Percentiles rank a stretch among this genome's conserved stretches.
Conservation (phyloP, 2,888 invertebrate species). For the Didymodactylos carnosus region DNA sequence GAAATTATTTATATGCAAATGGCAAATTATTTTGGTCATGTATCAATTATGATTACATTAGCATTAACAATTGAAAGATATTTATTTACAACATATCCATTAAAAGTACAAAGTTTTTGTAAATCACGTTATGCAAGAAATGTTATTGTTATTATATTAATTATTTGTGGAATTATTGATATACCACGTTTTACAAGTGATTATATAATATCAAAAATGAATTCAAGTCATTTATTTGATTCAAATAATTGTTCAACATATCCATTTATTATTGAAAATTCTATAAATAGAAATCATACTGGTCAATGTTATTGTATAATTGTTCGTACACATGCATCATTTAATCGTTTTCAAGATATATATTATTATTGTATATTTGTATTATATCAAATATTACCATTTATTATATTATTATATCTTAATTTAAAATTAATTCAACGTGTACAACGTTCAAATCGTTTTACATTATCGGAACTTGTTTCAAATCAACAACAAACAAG, state of each 20-base stretch:
- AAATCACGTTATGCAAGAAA: constrained; percentile 22
- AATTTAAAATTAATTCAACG: constrained; percentile 3
- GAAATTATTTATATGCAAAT: constrained; percentile 23
- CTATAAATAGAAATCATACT: background rate
- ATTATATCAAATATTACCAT: constrained; percentile 9
- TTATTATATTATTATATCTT: constrained; percentile 1
- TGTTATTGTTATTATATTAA: constrained; percentile 21
- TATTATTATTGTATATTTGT: constrained; percentile 1
- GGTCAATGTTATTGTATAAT: background rate
- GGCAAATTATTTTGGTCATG: constrained; percentile 24
- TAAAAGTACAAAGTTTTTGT: constrained; percentile 25
- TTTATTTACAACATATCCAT: constrained; percentile 23
- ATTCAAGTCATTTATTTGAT: background rate
- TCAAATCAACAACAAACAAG: background rate
- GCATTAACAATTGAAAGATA: constrained; percentile 27
- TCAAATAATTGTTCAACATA: background rate
- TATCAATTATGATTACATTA: constrained; percentile 25
- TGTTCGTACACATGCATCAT: background rate
- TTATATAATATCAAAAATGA: background rate
- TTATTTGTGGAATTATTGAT: constrained; percentile 20
- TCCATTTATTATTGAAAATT: background rate
- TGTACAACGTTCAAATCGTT: constrained; percentile 3
- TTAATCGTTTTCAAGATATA: background rate
- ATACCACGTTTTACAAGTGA: constrained; percentile 20
- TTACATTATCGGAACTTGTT: background rate